These are phyloP conservation scores for Nomada ferruginata DNA, from an alignment of 2,888 invertebrate genomes.

Conservation along the genomic window DNA sequence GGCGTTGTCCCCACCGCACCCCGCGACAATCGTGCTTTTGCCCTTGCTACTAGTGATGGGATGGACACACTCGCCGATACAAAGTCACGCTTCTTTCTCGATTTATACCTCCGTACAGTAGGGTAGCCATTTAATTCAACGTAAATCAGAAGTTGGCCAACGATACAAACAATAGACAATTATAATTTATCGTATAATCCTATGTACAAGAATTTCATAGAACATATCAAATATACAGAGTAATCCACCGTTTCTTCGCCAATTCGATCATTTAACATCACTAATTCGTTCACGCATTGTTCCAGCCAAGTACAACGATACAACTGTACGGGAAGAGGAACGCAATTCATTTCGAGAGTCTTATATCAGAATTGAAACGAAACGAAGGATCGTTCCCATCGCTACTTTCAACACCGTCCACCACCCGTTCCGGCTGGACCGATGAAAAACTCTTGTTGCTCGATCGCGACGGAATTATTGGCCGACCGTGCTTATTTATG, in stretches of 20 bases:
- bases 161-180: too few species aligned
- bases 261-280: too few species aligned
- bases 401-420: constrained; percentile 41
- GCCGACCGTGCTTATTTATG: constrained; percentile 80
- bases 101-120: too few species aligned
- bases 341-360: not conserved
- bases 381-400: constrained; percentile 36
- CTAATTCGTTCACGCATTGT: too few species aligned
- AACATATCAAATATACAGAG: too few species aligned
- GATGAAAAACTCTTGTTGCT: constrained; percentile 78
- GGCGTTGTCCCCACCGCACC: constrained; percentile 35
- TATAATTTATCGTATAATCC: too few species aligned
- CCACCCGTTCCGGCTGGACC: constrained; percentile 53
- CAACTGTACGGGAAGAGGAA: too few species aligned
- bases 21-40: constrained; percentile 48
- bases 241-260: too few species aligned
- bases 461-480: constrained; percentile 80
- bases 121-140: not conserved
- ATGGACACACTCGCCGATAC: constrained; percentile 26
- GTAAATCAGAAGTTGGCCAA: too few species aligned
- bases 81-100: not conserved
- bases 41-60: constrained; percentile 53
- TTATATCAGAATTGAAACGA: not conserved
- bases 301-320: too few species aligned
- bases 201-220: too few species aligned